Base-by-base conservation (phyloP, 2,797 vertebrate genomes). In the Philypnodon macrostomus region DNA sequence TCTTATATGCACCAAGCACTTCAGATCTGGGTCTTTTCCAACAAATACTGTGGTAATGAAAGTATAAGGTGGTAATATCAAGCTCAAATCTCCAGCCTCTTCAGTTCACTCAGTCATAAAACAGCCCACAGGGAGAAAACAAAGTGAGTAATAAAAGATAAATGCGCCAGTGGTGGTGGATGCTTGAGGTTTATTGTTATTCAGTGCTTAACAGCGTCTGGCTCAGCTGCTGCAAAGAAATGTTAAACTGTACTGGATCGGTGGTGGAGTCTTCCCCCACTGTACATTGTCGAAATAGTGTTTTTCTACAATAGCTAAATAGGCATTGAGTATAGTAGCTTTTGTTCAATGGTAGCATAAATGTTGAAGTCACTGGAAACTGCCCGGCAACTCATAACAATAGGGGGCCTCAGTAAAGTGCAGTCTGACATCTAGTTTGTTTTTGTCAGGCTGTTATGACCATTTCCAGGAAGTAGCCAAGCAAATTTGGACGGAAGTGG, bases 391-490 rank as follows among this genome's bases (percentile, higher is more conserved):
- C 73, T 53, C 39, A 36, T 14, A 74, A 91, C 88, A 90, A 91
- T 87, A 75, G 85, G 59, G 79, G 81, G 72, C 48, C 50, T 35
- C 47, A 15, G 59, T 63, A 52, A 63, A 60, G 67, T 56, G 56
- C 64, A 51, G 46, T 67, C 70, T 67, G 64, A 75, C 82, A 81
- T 88, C 57, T 33, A 23, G 14, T 54, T 63, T 87, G 84, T 87
- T 90, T 88, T 77, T 84, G 71, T 79, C 47, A 79, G 60, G 78
- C 73, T 88, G 81, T 80, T 88, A 35, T 79, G 82, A 79, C 70
- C 55, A 38, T 87, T 81, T 88, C 82, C 82, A 90, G 89, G 88
- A 92, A 88, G 75, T 86, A 68, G 88, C 81, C 79, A 80, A 68
- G 75, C 72, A 56, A 85, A 74, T 77, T 11, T 77, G 63, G 23